Evolutionary conservation across 1,140 invertebrate species (phyloP).

Genomic region (Leptoteleia sp.): DNA sequence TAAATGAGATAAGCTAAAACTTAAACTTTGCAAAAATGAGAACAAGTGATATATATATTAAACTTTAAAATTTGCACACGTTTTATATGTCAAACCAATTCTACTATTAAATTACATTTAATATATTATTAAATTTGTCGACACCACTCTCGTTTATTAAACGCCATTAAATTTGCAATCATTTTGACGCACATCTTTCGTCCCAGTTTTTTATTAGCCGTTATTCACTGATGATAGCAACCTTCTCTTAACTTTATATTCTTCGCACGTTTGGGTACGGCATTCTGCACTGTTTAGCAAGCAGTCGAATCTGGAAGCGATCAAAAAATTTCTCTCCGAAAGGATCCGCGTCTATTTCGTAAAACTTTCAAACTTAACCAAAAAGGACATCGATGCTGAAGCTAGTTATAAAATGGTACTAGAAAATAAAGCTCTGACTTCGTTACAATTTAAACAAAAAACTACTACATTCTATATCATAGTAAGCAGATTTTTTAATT

Average conservation of each 20-base stretch:
- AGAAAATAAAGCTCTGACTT: no score
- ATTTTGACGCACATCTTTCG: conserved; percentile 47
- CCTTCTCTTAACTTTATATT: conserved; percentile 57
- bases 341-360: conserved; percentile 44
- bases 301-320: conserved; percentile 50
- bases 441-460: no score
- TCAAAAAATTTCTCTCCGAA: conserved; percentile 54
- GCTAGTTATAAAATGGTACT: not conserved
- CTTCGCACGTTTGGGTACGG: conserved; percentile 58
- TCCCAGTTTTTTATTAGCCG: conserved; percentile 58
- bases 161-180: conserved; percentile 12
- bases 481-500: no score
- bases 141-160: conserved; percentile 13
- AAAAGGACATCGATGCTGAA: not conserved
- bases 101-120: not conserved
- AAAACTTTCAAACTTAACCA: conserved; percentile 23
- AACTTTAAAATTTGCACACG: no score
- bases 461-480: no score
- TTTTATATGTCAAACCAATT: no score
- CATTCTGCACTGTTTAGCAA: conserved; percentile 66
- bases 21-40: no score
- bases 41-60: no score
- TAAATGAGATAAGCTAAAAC: no score
- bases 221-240: conserved; percentile 47
- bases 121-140: conserved; percentile 9